These are phyloP conservation scores for Bombus consobrinus DNA, from an alignment of 1,140 invertebrate genomes.

Conservation along the genomic window DNA sequence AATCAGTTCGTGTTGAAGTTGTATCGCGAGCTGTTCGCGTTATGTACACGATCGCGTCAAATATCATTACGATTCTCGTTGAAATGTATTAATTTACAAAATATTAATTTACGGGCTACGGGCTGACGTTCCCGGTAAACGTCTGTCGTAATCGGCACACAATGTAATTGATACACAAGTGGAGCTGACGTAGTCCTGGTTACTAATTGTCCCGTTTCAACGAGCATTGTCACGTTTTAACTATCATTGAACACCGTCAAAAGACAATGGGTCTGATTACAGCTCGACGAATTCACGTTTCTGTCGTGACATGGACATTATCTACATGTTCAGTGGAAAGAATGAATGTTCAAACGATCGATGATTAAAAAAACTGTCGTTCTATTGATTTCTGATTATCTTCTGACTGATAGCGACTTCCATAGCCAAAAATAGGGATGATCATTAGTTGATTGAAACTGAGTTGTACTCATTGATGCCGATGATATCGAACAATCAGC, in stretches of 20 bases:
- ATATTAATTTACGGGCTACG: constrained; percentile 14
- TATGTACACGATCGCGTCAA: not conserved
- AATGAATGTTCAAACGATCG: not conserved
- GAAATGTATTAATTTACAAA: constrained; percentile 35
- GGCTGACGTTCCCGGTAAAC: not conserved
- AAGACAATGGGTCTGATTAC: constrained; percentile 45
- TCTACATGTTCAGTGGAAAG: not conserved
- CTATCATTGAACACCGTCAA: constrained; percentile 1
- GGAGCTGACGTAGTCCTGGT: constrained; percentile 10
- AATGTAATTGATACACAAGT: constrained; percentile 6
- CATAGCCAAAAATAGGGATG: too few relatives aligned
- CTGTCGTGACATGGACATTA: not conserved
- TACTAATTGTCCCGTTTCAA: constrained; percentile 57
- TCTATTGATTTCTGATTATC: not conserved
- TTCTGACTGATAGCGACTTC: not conserved
- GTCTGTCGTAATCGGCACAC: not conserved
- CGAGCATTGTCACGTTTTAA: constrained; percentile 49
- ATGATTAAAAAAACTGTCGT: not conserved
- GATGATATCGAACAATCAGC: too few relatives aligned
- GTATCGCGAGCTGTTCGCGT: not conserved
- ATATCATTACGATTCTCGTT: not conserved
- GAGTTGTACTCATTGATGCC: too few relatives aligned
- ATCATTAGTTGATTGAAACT: too few relatives aligned
- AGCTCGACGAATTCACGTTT: constrained; percentile 20
- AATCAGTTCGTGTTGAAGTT: constrained; percentile 16